Base-by-base conservation (phyloP, 30 jellyfish, hydroid and myxozoan species). In the Mastigias papua region DNA sequence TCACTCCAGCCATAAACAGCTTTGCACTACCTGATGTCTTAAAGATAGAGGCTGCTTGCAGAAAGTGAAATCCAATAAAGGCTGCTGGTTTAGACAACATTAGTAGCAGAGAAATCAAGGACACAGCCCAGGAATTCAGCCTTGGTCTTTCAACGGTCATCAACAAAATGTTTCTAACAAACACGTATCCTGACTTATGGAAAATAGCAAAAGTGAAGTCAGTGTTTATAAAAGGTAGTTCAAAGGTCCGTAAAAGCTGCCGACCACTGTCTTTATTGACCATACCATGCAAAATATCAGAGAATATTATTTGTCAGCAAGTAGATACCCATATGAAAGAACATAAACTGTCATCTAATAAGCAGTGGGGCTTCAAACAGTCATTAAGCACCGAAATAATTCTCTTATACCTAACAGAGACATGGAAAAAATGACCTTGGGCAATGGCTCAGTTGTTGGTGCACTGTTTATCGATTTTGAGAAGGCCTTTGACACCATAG, bases 51-150 rank as follows among this genome's bases (percentile, higher is more conserved):
- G 4, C 78, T 67, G 51, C 51, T 1, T 67, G 78, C 78, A 67
- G 50, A 67, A 67, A 29, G 50, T 1, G 25, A 22, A n/a, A 67
- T 67, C 48, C 78, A 67, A 67, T 0, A 67, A 67, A 1, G 54
- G 78, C 78, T 67, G 78, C 78, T 67, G 78, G 78, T 67, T 29
- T 67, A 67, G 78, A 67, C 78, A 67, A 67, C 78, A 67, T 67
- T 22, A 67, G 23, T 67, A 20, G 78, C 23, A 1, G 78, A 67
- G 78, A 67, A 67, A 67, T 67, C 48, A 67, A 67, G 78, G 50
- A 1, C 74, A 62, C 74, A 62, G 74, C 74, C 74, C 74, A 62
- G 74, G 74, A 62, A 46, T 46, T 46, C 60, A 46, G 60, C 60
- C 8, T 46, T 46, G 13, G 8, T 46, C 60, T 46, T 6, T 62